Percentiles rank a stretch among this genome's conserved stretches.
Conservation (phyloP, 2,113 vertebrate genomes). For the Pollimyrus isidori region DNA sequence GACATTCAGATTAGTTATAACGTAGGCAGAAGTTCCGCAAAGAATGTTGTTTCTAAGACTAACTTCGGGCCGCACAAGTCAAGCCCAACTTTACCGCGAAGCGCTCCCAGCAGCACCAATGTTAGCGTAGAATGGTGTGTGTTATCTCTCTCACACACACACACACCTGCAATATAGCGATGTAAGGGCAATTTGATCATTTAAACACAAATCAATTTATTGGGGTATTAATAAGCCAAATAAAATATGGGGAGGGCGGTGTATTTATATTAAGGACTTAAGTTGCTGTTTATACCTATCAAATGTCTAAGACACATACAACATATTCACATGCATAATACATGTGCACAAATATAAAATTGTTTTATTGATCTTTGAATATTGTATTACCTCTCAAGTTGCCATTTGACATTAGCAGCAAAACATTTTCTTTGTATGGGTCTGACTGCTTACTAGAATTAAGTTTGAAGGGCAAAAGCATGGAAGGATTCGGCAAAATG, state of each 20-base stretch:
- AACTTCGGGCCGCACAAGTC: neutral
- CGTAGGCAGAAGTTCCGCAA: neutral
- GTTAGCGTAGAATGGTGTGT: neutral
- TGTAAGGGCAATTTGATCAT: neutral
- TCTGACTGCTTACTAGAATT: neutral
- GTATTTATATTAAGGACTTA: neutral
- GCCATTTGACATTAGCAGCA: neutral
- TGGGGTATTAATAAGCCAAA: neutral
- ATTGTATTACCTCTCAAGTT: neutral
- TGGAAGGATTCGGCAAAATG: neutral
- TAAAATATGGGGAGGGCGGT: neutral
- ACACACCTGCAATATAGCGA: neutral
- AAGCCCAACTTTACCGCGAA: neutral
- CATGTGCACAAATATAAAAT: neutral
- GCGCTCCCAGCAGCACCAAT: neutral
- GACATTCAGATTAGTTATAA: neutral
- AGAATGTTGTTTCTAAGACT: neutral
- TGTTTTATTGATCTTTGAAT: neutral
- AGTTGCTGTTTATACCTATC: neutral
- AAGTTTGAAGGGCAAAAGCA: neutral
- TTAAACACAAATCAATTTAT: neutral
- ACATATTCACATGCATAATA: neutral
- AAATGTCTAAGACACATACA: neutral
- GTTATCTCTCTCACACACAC: neutral
- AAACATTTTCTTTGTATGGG: neutral